A percentile compares a stretch with the other conserved stretches of the same genome.
phyloP scores from a whole-genome alignment of 1,140 invertebrate genomes.

The Cydia pomonella region DNA sequence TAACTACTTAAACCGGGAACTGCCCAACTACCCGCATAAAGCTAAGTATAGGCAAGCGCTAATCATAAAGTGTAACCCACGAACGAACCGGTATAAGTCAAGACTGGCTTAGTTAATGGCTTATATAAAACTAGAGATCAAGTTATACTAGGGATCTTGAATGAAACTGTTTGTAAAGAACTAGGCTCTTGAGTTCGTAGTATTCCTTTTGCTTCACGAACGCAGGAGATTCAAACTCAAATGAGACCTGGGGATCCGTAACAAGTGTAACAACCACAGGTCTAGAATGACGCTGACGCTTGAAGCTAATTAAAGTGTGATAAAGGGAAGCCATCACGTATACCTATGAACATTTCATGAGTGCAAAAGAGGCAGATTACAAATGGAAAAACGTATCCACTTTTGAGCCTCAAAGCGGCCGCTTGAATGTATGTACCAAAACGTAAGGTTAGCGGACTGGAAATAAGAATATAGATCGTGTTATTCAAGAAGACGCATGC shows the following conservation, averaged over 20 bases:
- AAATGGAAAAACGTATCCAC: no score
- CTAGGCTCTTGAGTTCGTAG: neutral
- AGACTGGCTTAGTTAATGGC: neutral
- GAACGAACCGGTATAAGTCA: neutral
- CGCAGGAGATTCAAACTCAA: neutral
- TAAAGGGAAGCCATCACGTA: no score
- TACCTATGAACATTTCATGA: no score
- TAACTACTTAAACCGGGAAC: slow-evolving; percentile 10
- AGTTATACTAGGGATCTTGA: neutral
- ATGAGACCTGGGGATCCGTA: neutral
- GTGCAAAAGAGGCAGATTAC: no score
- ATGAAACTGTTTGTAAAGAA: neutral
- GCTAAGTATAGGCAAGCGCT: neutral
- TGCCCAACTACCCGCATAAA: slow-evolving; percentile 1
- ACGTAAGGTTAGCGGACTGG: no score
- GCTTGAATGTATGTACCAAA: no score
- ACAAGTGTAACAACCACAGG: no score
- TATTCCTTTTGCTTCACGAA: neutral
- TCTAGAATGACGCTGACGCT: no score
- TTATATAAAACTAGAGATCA: neutral
- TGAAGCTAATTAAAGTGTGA: no score
- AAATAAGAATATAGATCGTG: no score
- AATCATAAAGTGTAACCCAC: neutral
- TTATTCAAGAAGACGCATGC: no score
- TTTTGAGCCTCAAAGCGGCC: no score